phyloP scores from a whole-genome alignment of 2,113 vertebrate genomes.

The Rhodinocichla rosea region DNA sequence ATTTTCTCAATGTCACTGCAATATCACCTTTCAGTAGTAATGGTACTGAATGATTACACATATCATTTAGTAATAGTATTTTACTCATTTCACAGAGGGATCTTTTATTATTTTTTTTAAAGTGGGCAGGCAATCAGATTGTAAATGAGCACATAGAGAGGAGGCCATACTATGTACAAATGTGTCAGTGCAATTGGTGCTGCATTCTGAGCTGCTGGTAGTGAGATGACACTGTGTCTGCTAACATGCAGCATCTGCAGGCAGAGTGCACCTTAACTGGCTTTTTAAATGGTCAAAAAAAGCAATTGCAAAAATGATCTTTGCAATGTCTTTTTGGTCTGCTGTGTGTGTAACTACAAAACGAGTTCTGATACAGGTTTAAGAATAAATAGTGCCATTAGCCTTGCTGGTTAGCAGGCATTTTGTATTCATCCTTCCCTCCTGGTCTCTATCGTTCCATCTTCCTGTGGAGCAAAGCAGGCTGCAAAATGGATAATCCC shows the following conservation, averaged over 20 bases:
- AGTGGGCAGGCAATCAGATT: conserved; percentile 67
- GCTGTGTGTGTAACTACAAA: not conserved
- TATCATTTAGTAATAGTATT: conserved; percentile 81
- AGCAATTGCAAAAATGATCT: not conserved
- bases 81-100: conserved; percentile 69
- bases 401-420: not conserved
- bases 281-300: not conserved
- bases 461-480: conserved; percentile 13
- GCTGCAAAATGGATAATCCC: conserved; percentile 49
- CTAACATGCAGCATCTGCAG: not conserved
- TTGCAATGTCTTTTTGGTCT: not conserved
- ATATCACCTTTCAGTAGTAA: conserved; percentile 80
- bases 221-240: not conserved
- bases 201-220: conserved; percentile 31
- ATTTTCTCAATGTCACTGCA: conserved; percentile 85
- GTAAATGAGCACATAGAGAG: conserved; percentile 61
- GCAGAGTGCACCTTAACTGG: not conserved
- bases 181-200: conserved; percentile 30
- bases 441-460: conserved; percentile 18
- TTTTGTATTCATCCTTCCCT: not conserved
- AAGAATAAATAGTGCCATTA: conserved; percentile 10
- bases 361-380: not conserved
- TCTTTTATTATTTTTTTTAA: conserved; percentile 42
- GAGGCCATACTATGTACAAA: conserved; percentile 17
- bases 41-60: conserved; percentile 77